A percentile compares a stretch with the other conserved stretches of the same genome.
Evolutionary conservation across 64 coral and sea anemone species (phyloP).

Genomic region (Dendronephthya gigantea): DNA sequence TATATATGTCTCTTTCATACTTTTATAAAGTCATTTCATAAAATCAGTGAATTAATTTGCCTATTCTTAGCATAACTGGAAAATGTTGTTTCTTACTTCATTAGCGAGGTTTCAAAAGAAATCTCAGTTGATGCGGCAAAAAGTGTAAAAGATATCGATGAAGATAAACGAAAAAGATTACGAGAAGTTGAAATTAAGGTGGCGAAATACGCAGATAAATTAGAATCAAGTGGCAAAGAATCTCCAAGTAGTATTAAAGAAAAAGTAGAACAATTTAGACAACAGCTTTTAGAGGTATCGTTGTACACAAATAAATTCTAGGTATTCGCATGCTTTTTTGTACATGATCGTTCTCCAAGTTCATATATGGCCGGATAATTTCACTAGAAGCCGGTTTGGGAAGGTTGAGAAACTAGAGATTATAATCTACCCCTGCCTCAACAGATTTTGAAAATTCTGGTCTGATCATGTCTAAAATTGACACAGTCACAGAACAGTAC

Average conservation of each 20-base stretch:
- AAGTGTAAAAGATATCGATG: slow-evolving; percentile 64
- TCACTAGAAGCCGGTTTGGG: no score
- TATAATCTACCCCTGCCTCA: no score
- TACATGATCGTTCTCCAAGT: neutral
- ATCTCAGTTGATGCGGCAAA: slow-evolving; percentile 30
- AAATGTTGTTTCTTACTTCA: neutral
- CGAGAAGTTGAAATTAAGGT: slow-evolving; percentile 92
- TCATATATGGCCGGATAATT: neutral
- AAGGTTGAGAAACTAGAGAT: no score
- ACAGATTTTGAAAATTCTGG: no score
- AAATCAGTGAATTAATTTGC: neutral
- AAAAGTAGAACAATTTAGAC: slow-evolving; percentile 74
- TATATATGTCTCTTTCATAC: no score
- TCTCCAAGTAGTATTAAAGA: slow-evolving; percentile 46
- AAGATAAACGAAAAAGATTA: slow-evolving; percentile 66
- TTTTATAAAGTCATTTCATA: no score
- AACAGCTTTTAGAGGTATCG: slow-evolving; percentile 67
- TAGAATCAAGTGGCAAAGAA: slow-evolving; percentile 70
- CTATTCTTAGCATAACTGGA: neutral
- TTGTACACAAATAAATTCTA: neutral
- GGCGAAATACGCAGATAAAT: slow-evolving; percentile 82
- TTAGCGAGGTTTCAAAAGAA: neutral
- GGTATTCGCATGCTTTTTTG: neutral
- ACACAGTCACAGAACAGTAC: no score
- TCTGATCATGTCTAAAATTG: no score